A percentile compares a stretch with the other conserved stretches of the same genome.
These are phyloP conservation scores for Harpagoxenus sublaevis DNA, from an alignment of 2,888 invertebrate genomes.

Conservation along the genomic window DNA sequence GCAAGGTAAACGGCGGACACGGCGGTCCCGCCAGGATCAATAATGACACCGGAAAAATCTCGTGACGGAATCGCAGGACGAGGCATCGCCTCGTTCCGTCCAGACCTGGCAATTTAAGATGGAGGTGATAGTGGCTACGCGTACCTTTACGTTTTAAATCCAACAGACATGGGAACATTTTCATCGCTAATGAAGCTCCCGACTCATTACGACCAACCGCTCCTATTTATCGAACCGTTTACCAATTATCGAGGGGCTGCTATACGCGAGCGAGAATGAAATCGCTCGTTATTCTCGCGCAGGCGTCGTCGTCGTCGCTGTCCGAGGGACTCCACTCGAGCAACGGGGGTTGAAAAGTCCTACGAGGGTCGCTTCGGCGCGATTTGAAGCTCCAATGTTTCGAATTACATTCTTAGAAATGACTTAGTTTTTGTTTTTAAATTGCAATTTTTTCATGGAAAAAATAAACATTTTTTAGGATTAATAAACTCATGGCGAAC, in stretches of 20 bases:
- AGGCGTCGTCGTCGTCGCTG: conserved; percentile 71
- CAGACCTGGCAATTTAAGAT: neutral
- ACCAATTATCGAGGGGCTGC: conserved; percentile 73
- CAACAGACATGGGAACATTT: neutral
- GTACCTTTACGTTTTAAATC: neutral
- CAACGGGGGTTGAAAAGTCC: neutral
- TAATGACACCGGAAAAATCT: conserved; percentile 48
- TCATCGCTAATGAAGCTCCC: neutral
- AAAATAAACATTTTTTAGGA: neutral
- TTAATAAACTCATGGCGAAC: neutral
- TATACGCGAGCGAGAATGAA: conserved; percentile 77
- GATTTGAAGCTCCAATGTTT: neutral
- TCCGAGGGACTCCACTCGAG: conserved; percentile 49
- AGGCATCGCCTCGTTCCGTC: neutral
- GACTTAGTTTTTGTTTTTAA: neutral
- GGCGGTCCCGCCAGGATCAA: conserved; percentile 32
- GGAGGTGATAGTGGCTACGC: neutral
- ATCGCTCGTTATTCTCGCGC: conserved; percentile 85
- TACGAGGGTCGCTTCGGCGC: conserved; percentile 7
- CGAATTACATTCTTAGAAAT: neutral
- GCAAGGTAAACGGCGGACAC: conserved; percentile 35
- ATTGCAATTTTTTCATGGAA: neutral
- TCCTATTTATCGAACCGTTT: conserved; percentile 68
- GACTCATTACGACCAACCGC: conserved; percentile 40
- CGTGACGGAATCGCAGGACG: neutral